Evolutionary conservation across 2,113 vertebrate genomes (phyloP), one percentile per base, ranked within the genome.

Genomic region (Orthonyx spaldingii): DNA sequence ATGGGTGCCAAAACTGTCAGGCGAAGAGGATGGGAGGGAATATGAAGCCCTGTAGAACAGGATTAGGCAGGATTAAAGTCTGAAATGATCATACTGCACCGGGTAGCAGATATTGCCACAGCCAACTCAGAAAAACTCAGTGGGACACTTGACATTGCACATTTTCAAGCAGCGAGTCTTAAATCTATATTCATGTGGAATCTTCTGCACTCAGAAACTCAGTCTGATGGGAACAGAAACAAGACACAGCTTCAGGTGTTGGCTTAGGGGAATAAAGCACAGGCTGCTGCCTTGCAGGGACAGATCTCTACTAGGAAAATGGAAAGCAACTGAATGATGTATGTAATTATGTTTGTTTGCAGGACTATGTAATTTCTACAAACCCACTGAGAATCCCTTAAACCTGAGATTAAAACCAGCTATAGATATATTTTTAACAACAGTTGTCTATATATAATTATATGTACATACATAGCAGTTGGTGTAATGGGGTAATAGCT

Each of bases 301-400:
- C 44, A 53, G 53, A 85, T 55, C 89, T 87, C 74, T 77, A 86
- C 55, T 52, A 92, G 71, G 61, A 65, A 77, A 96, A 53, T 42
- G n/a, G 70, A 95, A 96, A 93, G 63, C 35, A 76, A 39, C 63
- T 66, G 90, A 95, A 81, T 76, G 88, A 69, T 90, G 61, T 92
- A 57, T 96, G 46, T 89, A 92, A 96, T 94, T 96, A 93, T 55
- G 71, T 79, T 95, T 91, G 53, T 91, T 96, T 96, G 88, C 65
- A 77, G 66, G 46, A 78, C 85, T 74, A 2, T 79, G 75, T 74
- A 75, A 76, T 95, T 95, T 81, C 78, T 85, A 35, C 44, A 83
- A 59, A 80, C 87, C 81, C 39, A 84, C 77, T 72, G 74, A 92
- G 96, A 97, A 81, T 81, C 84, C 69, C 87, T 95, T 88, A 93